Evolutionary conservation across 2,797 vertebrate genomes (phyloP).

Genomic region (Hypotaenidia philippensis): DNA sequence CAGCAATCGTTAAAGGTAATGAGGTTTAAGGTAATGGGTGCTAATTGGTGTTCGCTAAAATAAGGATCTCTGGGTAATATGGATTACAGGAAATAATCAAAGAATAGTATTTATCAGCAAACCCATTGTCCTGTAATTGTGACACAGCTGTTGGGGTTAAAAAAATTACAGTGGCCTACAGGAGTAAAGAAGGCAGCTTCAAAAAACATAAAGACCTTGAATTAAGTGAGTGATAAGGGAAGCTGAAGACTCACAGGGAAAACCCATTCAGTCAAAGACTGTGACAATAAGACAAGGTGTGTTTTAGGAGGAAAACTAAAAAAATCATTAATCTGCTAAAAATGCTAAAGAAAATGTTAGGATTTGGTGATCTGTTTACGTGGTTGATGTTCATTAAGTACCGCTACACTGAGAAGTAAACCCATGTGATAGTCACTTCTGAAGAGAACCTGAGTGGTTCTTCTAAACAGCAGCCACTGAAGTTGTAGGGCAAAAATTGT

Average conservation of each 20-base stretch:
- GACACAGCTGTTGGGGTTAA: neutral
- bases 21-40: neutral
- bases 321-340: neutral
- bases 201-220: neutral
- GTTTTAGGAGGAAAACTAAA: neutral
- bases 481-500: neutral
- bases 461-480: neutral
- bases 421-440: neutral
- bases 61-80: neutral
- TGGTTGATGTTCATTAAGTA: neutral
- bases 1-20: neutral
- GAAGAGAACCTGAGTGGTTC: neutral
- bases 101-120: neutral
- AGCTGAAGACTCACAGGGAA: neutral
- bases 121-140: neutral
- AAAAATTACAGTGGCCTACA: neutral
- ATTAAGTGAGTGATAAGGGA: neutral
- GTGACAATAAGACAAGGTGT: neutral
- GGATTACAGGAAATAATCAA: neutral
- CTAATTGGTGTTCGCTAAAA: neutral
- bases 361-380: neutral
- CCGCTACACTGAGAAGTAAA: neutral
- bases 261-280: neutral
- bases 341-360: neutral
- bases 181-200: neutral